Evolutionary conservation across 2,888 invertebrate genomes (phyloP), one percentile per base, ranked within the genome.

Genomic region (Yponomeuta sedellus): DNA sequence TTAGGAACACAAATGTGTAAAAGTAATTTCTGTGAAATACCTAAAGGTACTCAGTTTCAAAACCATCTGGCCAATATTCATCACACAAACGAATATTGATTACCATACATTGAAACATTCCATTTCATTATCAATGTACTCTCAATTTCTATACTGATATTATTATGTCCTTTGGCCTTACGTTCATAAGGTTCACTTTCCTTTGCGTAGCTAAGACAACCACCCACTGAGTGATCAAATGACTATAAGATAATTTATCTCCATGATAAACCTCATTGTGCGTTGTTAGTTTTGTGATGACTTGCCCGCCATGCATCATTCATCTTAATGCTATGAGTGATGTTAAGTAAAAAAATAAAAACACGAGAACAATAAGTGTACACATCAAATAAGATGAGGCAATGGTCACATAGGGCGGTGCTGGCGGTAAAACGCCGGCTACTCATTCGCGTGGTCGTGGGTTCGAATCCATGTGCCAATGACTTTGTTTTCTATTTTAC

Each of bases 191-290:
- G 16, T 16, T 52, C 5, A 52, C 12, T 52, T 52, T 16, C 16
- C 44, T 12, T 52, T 52, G 44, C 34, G 34, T 4, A 52, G 44
- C 5, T 52, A 52, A 52, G 12, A 59, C 59, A 22, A 1, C 20
- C 22, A 59, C 59, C 59, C 20, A 20, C 20, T 59, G 20, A 59
- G 59, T 59, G 59, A 59, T 59, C 20, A 59, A 20, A 59, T 59
- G 10, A 22, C 59, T 59, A 25, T 59, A 25, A 59, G 59, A 59
- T 59, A 59, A 52, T 12, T 52, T 52, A 52, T 52, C 44, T 52
- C 44, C 44, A 12, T 52, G 16, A 52, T 16, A 52, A 12, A 10
- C 12, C 44, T 52, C 16, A 52, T 12, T 52, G 3, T 52, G 44
- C 44, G 34, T 34, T 52, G 44, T 52, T 12, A 12, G 44, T 2